phyloP scores from a whole-genome alignment of 2,888 invertebrate genomes.

The Acronicta psi region DNA sequence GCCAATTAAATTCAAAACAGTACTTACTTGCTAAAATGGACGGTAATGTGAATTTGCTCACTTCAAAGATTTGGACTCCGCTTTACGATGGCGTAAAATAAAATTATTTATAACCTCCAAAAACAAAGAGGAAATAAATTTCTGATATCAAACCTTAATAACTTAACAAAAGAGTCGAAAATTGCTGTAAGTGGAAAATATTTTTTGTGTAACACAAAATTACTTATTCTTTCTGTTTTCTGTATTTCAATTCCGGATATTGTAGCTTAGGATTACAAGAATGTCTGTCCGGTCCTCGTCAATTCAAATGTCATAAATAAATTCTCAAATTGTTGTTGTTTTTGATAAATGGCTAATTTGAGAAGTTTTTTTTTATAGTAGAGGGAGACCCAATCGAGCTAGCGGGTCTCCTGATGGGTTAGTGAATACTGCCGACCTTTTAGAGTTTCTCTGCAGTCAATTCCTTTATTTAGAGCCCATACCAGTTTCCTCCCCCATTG shows the following conservation, averaged over 20 bases:
- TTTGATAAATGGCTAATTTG: no score
- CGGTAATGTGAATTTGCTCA: background rate
- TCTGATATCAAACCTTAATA: background rate
- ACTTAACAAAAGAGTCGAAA: background rate
- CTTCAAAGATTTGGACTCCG: slow-evolving; percentile 2
- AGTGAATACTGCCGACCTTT: no score
- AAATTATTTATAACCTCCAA: background rate
- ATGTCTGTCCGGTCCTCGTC: background rate
- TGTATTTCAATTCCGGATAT: background rate
- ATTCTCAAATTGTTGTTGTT: no score
- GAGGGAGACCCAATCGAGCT: no score
- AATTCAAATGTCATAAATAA: background rate
- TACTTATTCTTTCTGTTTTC: background rate
- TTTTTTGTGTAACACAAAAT: background rate
- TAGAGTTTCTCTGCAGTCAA: no score
- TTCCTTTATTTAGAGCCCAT: no score
- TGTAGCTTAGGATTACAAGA: background rate
- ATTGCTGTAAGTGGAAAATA: background rate
- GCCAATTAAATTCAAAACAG: no score
- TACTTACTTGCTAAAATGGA: no score
- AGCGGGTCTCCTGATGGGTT: no score
- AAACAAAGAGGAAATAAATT: background rate
- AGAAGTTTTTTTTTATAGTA: no score
- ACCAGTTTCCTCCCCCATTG: no score
- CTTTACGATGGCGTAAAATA: background rate